Evolutionary conservation across 2,888 invertebrate species (phyloP).

Genomic region (Thereva nobilitata): DNA sequence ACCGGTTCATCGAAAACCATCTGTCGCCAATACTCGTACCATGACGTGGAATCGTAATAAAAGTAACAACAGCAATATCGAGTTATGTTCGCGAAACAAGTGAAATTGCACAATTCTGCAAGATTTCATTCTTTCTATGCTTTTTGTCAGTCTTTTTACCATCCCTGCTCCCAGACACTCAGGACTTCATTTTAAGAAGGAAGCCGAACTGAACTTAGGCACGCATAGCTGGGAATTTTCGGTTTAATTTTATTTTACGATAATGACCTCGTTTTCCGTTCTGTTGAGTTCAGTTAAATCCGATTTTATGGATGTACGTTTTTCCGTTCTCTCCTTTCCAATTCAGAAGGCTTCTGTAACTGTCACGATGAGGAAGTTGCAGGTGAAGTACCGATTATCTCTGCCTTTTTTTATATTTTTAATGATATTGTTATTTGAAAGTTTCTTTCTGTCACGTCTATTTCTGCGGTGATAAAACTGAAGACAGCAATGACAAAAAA

Average conservation of each 20-base stretch:
- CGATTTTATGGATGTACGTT: constrained; percentile 36
- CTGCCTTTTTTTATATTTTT: too few relatives aligned
- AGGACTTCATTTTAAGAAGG: constrained; percentile 19
- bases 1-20: too few relatives aligned
- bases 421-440: too few relatives aligned
- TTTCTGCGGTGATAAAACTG: too few relatives aligned
- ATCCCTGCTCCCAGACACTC: constrained; percentile 6
- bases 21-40: constrained; percentile 7
- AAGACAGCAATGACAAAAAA: too few relatives aligned
- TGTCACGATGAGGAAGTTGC: constrained; percentile 11
- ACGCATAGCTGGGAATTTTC: constrained; percentile 36
- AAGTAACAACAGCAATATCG: constrained; percentile 9
- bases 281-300: constrained; percentile 36
- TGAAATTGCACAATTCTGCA: constrained; percentile 32
- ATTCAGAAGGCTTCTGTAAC: constrained; percentile 12
- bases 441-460: too few relatives aligned
- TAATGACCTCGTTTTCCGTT: constrained; percentile 39
- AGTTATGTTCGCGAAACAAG: constrained; percentile 32
- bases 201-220: constrained; percentile 37
- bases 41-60: constrained; percentile 30
- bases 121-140: not conserved
- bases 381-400: not conserved
- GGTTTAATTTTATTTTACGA: constrained; percentile 39
- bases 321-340: constrained; percentile 1
- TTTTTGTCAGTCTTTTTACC: constrained; percentile 6